Evolutionary conservation across 2,113 vertebrate species (phyloP), one percentile per base, ranked within the genome.

Genomic region (Rhodinocichla rosea): DNA sequence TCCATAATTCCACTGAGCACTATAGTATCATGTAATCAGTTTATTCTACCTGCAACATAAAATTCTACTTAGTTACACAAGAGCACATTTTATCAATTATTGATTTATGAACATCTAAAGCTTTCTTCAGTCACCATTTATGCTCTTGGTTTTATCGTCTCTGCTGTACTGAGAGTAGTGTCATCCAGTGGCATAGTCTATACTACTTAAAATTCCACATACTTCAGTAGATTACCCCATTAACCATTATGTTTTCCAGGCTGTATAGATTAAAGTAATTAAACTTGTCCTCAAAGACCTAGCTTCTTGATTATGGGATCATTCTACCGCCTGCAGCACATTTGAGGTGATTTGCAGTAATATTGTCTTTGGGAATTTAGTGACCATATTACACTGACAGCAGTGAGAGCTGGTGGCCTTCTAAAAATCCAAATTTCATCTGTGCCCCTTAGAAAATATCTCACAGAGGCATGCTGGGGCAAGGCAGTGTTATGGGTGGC

Each of bases 191-290:
- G 71, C 87, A 85, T 74, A 92, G 93, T 95, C 90, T 95, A 92
- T 92, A 87, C 85, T 97, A 93, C 76, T 98, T 96, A 97, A 97
- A 97, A 98, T 97, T 97, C 92, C 87, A 94, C 80, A 95, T 79
- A 91, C 93, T 97, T 89, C 79, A 92, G 87, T 85, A 95, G 94
- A 97, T 97, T 96, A 98, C 84, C 53, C 93, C 96, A 97, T 97
- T 98, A 98, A 98, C 94, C 90, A 97, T 97, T 97, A 97, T 97
- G 92, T 94, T 97, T 98, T 95, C 94, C 93, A 96, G 79, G 87
- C 90, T 97, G 83, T 94, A 94, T 95, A 97, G 90, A 97, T 97
- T 98, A 97, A 97, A 92, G 92, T 96, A 97, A 97, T 97, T 98
- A 98, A 97, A 95, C 63, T 76, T 92, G 94, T 97, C 93, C 94